Conservation (phyloP, 2,888 invertebrate species). For the Cabera pusaria region DNA sequence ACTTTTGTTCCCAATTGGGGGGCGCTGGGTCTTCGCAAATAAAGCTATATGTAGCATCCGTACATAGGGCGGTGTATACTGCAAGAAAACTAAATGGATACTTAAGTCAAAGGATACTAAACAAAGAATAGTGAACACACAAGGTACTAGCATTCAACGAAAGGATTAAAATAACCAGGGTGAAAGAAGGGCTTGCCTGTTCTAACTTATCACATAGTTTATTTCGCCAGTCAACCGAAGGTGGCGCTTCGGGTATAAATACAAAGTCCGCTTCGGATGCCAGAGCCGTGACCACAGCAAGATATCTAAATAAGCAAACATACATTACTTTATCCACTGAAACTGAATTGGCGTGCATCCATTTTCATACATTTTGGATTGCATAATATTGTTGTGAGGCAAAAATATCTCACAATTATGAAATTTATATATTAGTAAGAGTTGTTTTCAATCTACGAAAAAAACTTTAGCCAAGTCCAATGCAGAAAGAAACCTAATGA, state of each 20-base stretch:
- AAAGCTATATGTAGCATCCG: slow-evolving; percentile 94
- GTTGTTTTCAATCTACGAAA: too few species aligned
- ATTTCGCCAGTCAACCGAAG: slow-evolving; percentile 96
- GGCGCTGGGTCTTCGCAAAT: slow-evolving; percentile 94
- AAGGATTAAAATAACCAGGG: slow-evolving; percentile 20
- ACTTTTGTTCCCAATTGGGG: slow-evolving; percentile 87
- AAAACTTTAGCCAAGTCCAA: too few species aligned
- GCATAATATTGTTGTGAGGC: slow-evolving; percentile 14
- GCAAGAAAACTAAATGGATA: slow-evolving; percentile 89
- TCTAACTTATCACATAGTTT: slow-evolving; percentile 97
- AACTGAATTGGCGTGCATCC: slow-evolving; percentile 48
- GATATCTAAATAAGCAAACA: slow-evolving; percentile 89
- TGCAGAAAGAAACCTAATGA: too few species aligned
- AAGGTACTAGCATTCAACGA: slow-evolving; percentile 32
- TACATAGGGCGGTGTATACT: slow-evolving; percentile 91
- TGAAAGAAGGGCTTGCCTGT: slow-evolving; percentile 87
- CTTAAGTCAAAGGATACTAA: slow-evolving; percentile 42
- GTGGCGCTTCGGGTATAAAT: slow-evolving; percentile 99
- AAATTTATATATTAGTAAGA: too few species aligned
- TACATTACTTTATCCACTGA: slow-evolving; percentile 37
- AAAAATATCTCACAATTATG: too few species aligned
- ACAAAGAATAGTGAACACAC: slow-evolving; percentile 29
- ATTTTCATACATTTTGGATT: slow-evolving; percentile 25
- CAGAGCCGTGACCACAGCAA: slow-evolving; percentile 97
- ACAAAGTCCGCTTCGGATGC: slow-evolving; percentile 99